phyloP scores from a whole-genome alignment of 2,888 invertebrate genomes.

The Microctonus aethiopoides region DNA sequence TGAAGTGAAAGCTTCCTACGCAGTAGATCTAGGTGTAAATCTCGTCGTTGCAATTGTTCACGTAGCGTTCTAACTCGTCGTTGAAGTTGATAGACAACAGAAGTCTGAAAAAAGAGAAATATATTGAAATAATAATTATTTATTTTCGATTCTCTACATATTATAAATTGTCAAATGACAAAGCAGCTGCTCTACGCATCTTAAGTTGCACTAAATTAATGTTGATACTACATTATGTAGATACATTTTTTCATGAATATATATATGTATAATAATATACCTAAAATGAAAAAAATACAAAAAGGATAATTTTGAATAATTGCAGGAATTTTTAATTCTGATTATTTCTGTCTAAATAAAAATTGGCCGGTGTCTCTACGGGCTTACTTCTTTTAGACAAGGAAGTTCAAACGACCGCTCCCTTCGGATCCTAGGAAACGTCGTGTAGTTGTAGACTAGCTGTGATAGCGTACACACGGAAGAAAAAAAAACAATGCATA shows the following conservation, averaged over 20 bases:
- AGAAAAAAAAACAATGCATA: constrained; percentile 27
- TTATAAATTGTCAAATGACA: neutral
- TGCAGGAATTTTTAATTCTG: constrained; percentile 22
- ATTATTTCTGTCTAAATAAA: constrained; percentile 20
- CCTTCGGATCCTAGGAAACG: constrained; percentile 79
- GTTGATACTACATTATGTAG: neutral
- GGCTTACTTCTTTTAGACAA: constrained; percentile 81
- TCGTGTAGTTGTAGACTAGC: constrained; percentile 80
- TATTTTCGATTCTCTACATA: neutral
- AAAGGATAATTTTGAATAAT: constrained; percentile 4
- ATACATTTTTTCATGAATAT: neutral
- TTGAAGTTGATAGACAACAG: constrained; percentile 90
- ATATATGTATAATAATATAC: neutral
- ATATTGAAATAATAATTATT: neutral
- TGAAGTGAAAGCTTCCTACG: constrained; percentile 87
- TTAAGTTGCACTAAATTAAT: neutral
- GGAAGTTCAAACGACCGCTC: constrained; percentile 84
- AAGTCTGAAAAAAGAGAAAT: constrained; percentile 72
- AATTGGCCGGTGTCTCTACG: constrained; percentile 40
- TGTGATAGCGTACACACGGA: constrained; percentile 59
- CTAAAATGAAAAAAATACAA: constrained; percentile 1
- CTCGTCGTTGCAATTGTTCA: constrained; percentile 91
- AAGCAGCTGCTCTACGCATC: neutral
- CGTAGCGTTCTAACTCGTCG: constrained; percentile 85
- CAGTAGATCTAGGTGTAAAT: constrained; percentile 89